Evolutionary conservation across 2,888 invertebrate species (phyloP).

Genomic region (Thecophora atra): DNA sequence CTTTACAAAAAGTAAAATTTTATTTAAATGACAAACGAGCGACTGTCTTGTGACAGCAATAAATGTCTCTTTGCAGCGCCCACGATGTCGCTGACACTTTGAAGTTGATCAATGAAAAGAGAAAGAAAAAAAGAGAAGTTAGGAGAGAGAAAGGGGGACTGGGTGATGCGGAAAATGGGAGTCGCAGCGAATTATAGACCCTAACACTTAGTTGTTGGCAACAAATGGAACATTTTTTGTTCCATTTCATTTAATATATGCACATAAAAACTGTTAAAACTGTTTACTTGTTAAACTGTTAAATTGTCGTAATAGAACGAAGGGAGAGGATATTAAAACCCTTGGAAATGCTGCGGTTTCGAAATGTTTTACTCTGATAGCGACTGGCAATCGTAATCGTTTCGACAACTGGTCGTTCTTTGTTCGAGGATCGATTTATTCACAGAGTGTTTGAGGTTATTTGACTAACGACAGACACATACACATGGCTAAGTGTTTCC

Average conservation of each 20-base stretch:
- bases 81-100: background rate
- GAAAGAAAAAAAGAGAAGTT: background rate
- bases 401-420: background rate
- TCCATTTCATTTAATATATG: background rate
- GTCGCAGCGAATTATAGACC: background rate
- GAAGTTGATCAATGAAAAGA: background rate
- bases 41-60: constrained; percentile 25
- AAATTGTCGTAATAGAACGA: background rate
- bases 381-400: background rate
- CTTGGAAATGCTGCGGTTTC: background rate
- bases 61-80: constrained; percentile 22
- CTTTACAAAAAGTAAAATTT: constrained; percentile 1
- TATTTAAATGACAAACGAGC: constrained; percentile 32
- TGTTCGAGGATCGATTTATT: background rate
- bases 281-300: constrained; percentile 13
- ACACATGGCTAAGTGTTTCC: background rate
- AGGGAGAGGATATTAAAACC: background rate
- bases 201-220: background rate
- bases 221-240: background rate
- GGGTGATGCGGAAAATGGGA: background rate
- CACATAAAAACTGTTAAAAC: constrained; percentile 11
- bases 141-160: background rate
- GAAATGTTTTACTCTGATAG: background rate
- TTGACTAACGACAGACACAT: background rate
- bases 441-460: background rate